Conservation (phyloP, 2,797 vertebrate species). For the Centroberyx gerrardi region DNA sequence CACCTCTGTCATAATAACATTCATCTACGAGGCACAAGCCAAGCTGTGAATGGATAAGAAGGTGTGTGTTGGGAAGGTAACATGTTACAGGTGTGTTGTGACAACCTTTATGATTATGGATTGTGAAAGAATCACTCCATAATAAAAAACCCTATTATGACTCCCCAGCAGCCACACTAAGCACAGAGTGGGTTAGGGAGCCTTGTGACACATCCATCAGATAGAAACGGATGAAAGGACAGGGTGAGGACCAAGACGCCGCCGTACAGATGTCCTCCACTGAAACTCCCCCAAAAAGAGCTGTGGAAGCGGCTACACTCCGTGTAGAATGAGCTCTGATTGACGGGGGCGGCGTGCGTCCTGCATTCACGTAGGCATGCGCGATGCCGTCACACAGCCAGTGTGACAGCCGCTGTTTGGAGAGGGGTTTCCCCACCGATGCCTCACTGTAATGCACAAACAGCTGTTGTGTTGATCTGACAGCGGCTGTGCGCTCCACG, state of each 20-base stretch:
- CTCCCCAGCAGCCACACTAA: background rate
- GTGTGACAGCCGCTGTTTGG: background rate
- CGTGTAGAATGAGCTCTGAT: background rate
- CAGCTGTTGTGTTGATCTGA: too few relatives aligned
- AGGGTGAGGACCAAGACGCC: background rate
- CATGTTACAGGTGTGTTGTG: too few relatives aligned
- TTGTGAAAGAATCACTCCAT: background rate
- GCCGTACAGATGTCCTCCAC: conserved; percentile 3
- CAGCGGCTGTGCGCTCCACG: background rate
- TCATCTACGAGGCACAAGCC: too few relatives aligned
- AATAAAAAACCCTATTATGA: background rate
- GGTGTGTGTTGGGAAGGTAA: too few relatives aligned
- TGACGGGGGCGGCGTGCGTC: too few relatives aligned
- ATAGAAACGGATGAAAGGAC: conserved; percentile 1
- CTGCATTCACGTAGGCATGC: too few relatives aligned
- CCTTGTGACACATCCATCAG: background rate
- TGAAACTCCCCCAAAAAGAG: background rate
- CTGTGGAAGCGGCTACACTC: background rate
- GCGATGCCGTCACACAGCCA: background rate
- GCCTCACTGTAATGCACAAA: background rate
- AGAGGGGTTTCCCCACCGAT: background rate
- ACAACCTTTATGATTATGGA: too few relatives aligned
- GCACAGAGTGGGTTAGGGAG: background rate
- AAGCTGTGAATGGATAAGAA: too few relatives aligned
- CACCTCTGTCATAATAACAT: too few relatives aligned